phyloP scores from a whole-genome alignment of 2,888 invertebrate species.

The Artemia sinica region DNA sequence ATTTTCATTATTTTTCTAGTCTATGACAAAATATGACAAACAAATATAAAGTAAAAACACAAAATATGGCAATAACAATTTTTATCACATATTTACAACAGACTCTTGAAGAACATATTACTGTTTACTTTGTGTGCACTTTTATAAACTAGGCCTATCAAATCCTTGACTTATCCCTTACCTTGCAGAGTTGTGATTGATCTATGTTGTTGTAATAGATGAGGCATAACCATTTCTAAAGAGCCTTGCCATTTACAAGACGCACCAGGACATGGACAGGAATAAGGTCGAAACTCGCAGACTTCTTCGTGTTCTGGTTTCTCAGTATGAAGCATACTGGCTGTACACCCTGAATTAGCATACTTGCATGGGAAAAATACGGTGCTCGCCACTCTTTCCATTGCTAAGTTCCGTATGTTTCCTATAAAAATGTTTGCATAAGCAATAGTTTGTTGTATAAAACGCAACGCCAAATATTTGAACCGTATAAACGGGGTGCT shows the following conservation, averaged over 20 bases:
- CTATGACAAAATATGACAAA: too few species aligned
- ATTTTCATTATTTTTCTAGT: too few species aligned
- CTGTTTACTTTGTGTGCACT: too few species aligned
- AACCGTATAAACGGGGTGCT: background rate
- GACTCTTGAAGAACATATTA: background rate
- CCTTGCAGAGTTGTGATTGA: conserved; percentile 36
- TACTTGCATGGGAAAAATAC: conserved; percentile 99
- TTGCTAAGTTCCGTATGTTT: conserved; percentile 92
- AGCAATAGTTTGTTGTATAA: background rate
- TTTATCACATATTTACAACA: background rate
- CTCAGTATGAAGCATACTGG: conserved; percentile 82
- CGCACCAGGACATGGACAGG: conserved; percentile 84
- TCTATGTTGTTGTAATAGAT: conserved; percentile 40
- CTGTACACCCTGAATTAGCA: conserved; percentile 80
- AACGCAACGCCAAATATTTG: conserved; percentile 11
- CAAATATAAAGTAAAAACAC: background rate
- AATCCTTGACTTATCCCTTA: conserved; percentile 14
- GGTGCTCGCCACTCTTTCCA: conserved; percentile 97
- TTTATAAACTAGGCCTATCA: too few species aligned
- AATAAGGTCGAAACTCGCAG: conserved; percentile 94
- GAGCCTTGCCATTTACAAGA: conserved; percentile 44
- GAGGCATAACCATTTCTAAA: conserved; percentile 42
- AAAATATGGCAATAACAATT: background rate
- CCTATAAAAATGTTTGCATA: conserved; percentile 34
- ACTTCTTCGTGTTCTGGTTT: conserved; percentile 97